A percentile compares a stretch with the other conserved stretches of the same genome.
Evolutionary conservation across 1,140 invertebrate species (phyloP).

Genomic region (Anastatus disparis): DNA sequence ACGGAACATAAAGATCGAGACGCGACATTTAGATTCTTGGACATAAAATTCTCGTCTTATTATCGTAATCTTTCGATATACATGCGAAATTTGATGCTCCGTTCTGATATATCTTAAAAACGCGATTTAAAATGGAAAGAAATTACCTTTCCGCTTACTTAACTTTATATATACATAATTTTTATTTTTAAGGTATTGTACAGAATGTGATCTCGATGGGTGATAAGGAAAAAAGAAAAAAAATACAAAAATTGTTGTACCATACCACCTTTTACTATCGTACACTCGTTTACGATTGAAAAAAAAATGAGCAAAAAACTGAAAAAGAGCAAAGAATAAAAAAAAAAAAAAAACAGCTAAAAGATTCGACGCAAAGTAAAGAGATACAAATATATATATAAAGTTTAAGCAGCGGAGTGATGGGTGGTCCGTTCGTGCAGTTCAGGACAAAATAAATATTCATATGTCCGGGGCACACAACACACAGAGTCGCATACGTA

Average conservation of each 20-base stretch:
- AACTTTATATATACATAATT: not conserved
- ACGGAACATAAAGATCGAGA: constrained; percentile 25
- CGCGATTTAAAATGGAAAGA: constrained; percentile 16
- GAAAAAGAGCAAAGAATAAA: not conserved
- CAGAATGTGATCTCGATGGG: not conserved
- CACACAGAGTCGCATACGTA: too few relatives aligned
- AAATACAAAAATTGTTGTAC: too few relatives aligned
- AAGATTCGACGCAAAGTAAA: not conserved
- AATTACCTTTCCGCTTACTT: constrained; percentile 20
- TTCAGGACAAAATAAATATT: constrained; percentile 23
- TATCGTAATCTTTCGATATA: constrained; percentile 35
- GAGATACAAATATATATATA: not conserved
- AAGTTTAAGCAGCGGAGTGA: constrained; percentile 18
- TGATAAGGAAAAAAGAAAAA: not conserved
- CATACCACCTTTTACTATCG: too few relatives aligned
- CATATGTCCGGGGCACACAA: not conserved
- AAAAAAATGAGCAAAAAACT: too few relatives aligned
- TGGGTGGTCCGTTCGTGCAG: constrained; percentile 15
- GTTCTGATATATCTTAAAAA: constrained; percentile 27
- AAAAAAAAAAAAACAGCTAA: not conserved
- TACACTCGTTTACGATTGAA: too few relatives aligned
- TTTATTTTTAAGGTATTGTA: not conserved
- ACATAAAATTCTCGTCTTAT: constrained; percentile 34
- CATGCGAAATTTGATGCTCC: constrained; percentile 34
- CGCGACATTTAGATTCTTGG: not conserved